Base-by-base conservation (phyloP, 1,140 invertebrate species). In the Hypothenemus hampei region DNA sequence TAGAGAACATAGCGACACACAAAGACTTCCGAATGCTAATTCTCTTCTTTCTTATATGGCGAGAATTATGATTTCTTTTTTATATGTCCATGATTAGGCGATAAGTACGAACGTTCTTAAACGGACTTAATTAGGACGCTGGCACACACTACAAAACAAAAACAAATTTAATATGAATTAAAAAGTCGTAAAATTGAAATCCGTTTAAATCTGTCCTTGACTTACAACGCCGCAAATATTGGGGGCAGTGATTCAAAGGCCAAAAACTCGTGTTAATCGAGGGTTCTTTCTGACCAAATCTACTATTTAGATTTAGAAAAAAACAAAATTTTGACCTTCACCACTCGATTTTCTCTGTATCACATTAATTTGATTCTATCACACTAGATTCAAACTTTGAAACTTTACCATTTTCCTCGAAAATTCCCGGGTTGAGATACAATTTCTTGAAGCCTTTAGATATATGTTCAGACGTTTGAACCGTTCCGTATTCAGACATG, bases 391-490 rank as follows among this genome's bases (percentile, higher is more conserved):
- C 6, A 46, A 19, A 54, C 22, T 23, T 54, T 20, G 53, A 35
- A 26, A 61, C 3, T n/a, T 15, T 33, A 35, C 46, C 58, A 22
- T 64, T 56, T 37, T 64, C 60, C 15, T 51, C 48, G 26, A 58
- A 65, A 24, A 66, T 63, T 1, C 64, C 64, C 23, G 83, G 83
- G 72, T 84, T 77, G 35, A 84, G 69, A 66, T 78, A 84, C 35
- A 77, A 73, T 50, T 75, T 75, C 66, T 79, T 79, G 67, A 85
- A 84, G 45, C 81, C 81, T 63, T 75, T 73, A 39, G 68, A 74
- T 50, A 75, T 71, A 40, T 75, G 66, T 26, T 69, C 73, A 31
- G 80, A 72, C 10, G 81, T 83, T 69, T 84, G 81, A 16, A 61
- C 59, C 1, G 59, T 55, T 29, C 72, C 65, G 15, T 68, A 53